Conservation (phyloP, 1,140 invertebrate species). For the Eueides isabella region DNA sequence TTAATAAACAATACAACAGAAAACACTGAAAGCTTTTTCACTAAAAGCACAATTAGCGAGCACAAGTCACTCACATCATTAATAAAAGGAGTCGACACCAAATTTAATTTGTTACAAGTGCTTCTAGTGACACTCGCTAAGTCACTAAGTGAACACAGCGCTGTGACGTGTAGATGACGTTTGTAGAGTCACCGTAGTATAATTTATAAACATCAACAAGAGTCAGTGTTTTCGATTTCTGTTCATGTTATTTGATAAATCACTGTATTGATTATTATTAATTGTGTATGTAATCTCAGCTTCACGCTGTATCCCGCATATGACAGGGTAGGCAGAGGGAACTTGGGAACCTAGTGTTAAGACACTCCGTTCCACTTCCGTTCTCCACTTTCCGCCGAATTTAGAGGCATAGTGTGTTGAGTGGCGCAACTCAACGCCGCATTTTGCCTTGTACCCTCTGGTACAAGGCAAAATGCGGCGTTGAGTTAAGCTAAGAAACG, state of each 20-base stretch:
- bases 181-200: slow-evolving; percentile 24
- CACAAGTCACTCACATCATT: slow-evolving; percentile 29
- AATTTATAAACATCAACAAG: slow-evolving; percentile 29
- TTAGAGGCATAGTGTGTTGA: neutral
- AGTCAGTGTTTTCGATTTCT: slow-evolving; percentile 8
- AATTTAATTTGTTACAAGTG: slow-evolving; percentile 25
- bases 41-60: slow-evolving; percentile 22
- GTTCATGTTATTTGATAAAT: neutral
- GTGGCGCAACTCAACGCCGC: neutral
- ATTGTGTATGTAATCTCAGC: neutral
- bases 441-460: too few relatives aligned
- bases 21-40: neutral
- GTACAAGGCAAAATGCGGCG: too few relatives aligned
- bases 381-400: neutral
- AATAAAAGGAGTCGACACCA: slow-evolving; percentile 27
- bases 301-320: too few relatives aligned
- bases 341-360: too few relatives aligned
- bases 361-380: too few relatives aligned
- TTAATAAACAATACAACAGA: neutral
- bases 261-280: neutral
- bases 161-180: slow-evolving; percentile 19
- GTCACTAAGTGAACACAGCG: slow-evolving; percentile 17
- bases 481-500: neutral
- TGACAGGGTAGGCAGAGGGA: too few relatives aligned
- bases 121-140: slow-evolving; percentile 19